Base-by-base conservation (phyloP, 2,888 invertebrate species). In the Branchellion lobata region DNA sequence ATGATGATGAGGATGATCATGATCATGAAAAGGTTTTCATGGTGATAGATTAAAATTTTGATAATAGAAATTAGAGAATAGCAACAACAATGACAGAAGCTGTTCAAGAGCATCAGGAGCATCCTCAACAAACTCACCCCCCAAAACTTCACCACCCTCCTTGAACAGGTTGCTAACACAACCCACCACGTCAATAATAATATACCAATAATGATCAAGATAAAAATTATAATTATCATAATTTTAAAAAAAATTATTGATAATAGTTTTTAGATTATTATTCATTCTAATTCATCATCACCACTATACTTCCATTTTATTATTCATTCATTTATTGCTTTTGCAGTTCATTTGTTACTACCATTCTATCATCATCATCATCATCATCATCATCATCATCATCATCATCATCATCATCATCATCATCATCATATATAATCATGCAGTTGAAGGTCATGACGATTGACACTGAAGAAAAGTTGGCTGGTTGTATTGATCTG, bases 71-170 rank as follows among this genome's bases (percentile, higher is more conserved):
- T n/a, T n/a, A n/a, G n/a, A 47, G 47, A 47, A 47, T 47, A 47
- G 18, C 18, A 47, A 47, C 47, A 47, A 47, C 18, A 47, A 47
- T 47, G 14, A 36, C 88, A 92, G 90, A 92, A 92, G 57, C 87
- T 95, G 79, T 92, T 93, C 85, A 93, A 92, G 85, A 92, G 91
- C 84, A 93, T 95, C 82, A 91, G 95, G 83, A 93, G 94, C 85
- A 93, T 96, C 83, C 89, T 97, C 81, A 96, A 96, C 87, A 95
- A 96, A 87, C 89, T 97, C 81, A 97, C 96, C 0, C 96, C 97
- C 0, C 94, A 96, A 87, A 96, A 96, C 86, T 95, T 96, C 86
- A 91, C 92, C 78, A 92, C 92, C 0, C 89, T 97, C 80, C 90
- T 95, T 31, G 91, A 91, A 40, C 93, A 93, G 89, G 92, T 95